These are phyloP conservation scores for Dinothrombium tinctorium DNA, from an alignment of 1,140 invertebrate genomes.

Conservation along the genomic window DNA sequence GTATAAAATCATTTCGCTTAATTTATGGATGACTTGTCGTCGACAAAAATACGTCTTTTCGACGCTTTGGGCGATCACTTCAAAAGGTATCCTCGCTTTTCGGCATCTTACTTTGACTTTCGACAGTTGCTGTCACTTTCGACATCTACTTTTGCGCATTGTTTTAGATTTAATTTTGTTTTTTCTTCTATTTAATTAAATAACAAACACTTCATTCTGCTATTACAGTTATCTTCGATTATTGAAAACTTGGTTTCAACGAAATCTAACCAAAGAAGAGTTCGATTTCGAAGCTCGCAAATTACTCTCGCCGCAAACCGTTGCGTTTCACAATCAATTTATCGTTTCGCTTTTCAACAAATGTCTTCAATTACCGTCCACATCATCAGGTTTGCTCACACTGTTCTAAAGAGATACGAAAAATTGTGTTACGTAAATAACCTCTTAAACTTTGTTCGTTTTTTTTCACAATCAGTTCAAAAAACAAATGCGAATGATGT, in stretches of 20 bases:
- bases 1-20: neutral
- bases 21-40: constrained; percentile 1
- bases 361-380: constrained; percentile 1
- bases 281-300: constrained; percentile 6
- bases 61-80: constrained; percentile 7
- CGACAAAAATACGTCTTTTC: neutral
- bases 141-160: neutral
- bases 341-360: constrained; percentile 1
- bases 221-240: constrained; percentile 1
- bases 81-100: constrained; percentile 2
- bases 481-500: neutral
- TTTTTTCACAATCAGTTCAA: neutral
- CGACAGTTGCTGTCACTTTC: no score
- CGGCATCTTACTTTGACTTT: no score
- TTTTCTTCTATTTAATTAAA: neutral
- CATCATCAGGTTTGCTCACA: neutral
- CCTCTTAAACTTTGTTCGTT: neutral
- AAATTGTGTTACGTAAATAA: neutral
- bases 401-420: neutral
- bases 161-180: neutral
- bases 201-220: neutral
- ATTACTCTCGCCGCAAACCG: neutral
- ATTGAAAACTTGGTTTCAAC: constrained; percentile 3
- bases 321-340: constrained; percentile 4
- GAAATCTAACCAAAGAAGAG: constrained; percentile 3